Percentiles rank a stretch among this genome's conserved stretches.
Evolutionary conservation across 1,140 invertebrate genomes (phyloP).

Genomic region (Euglossa dilemma): DNA sequence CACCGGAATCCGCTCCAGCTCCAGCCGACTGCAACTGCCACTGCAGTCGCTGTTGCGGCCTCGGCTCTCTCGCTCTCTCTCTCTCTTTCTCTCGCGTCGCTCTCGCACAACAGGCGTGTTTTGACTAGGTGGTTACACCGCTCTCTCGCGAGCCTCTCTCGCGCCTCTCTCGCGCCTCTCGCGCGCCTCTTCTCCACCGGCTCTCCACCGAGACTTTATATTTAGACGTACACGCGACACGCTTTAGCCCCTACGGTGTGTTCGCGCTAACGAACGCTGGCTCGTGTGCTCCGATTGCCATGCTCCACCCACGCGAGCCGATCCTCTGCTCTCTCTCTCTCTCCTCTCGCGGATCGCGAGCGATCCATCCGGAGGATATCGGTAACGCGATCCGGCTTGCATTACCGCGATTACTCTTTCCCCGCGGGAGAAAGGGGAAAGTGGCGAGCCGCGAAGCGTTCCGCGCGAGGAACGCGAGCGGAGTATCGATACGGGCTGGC

Average conservation of each 20-base stretch:
- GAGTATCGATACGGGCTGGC: too few relatives aligned
- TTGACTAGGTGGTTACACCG: conserved; percentile 42
- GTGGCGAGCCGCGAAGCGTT: background rate
- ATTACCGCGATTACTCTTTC: conserved; percentile 2
- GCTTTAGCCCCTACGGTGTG: conserved; percentile 52
- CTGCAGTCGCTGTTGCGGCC: background rate
- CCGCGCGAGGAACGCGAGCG: too few relatives aligned
- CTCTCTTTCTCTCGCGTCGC: too few relatives aligned
- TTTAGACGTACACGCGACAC: conserved; percentile 61
- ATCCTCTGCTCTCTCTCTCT: too few relatives aligned
- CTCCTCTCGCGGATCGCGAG: too few relatives aligned
- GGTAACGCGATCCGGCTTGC: conserved; percentile 1
- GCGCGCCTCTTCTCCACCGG: conserved; percentile 38
- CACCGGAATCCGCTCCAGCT: background rate
- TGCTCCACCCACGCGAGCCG: conserved; percentile 30
- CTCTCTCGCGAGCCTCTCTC: conserved; percentile 34
- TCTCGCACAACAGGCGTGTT: conserved; percentile 33
- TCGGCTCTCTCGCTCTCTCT: background rate
- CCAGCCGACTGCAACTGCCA: background rate
- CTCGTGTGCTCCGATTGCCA: conserved; percentile 26
- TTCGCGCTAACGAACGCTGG: conserved; percentile 44
- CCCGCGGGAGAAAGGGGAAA: background rate
- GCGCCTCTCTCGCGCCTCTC: conserved; percentile 34
- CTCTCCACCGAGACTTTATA: conserved; percentile 60
- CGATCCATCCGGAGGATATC: too few relatives aligned